Evolutionary conservation across 2,888 invertebrate species (phyloP).

Genomic region (Phlogophora meticulosa): DNA sequence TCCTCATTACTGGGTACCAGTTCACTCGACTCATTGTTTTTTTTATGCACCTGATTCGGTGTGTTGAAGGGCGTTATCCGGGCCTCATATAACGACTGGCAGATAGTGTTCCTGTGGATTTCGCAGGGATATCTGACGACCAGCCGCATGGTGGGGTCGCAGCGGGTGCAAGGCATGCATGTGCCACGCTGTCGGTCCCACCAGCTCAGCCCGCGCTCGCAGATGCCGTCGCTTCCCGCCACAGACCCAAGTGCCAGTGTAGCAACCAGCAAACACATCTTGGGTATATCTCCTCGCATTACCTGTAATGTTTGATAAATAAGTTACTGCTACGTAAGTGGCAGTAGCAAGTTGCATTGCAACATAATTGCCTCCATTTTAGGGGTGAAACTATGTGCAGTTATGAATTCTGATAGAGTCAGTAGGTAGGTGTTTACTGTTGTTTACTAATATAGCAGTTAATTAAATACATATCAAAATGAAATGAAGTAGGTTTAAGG

Average conservation of each 20-base stretch:
- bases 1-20: slow-evolving; percentile 81
- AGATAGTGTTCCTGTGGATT: slow-evolving; percentile 94
- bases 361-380: slow-evolving; percentile 28
- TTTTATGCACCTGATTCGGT: slow-evolving; percentile 69
- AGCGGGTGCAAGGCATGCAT: slow-evolving; percentile 94
- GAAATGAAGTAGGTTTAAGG: slow-evolving; percentile 16
- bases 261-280: slow-evolving; percentile 85
- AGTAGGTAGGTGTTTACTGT: slow-evolving; percentile 13
- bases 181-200: slow-evolving; percentile 92
- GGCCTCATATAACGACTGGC: slow-evolving; percentile 93
- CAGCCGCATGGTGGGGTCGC: slow-evolving; percentile 90
- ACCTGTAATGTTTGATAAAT: slow-evolving; percentile 75
- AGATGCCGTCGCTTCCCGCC: slow-evolving; percentile 78
- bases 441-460: slow-evolving; percentile 17
- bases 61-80: slow-evolving; percentile 91
- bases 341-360: neutral
- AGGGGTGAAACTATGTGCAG: slow-evolving; percentile 29
- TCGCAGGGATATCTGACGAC: slow-evolving; percentile 94
- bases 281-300: slow-evolving; percentile 86
- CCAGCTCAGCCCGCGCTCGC: slow-evolving; percentile 92
- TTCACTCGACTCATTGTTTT: slow-evolving; percentile 77
- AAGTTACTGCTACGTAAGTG: slow-evolving; percentile 5
- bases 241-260: slow-evolving; percentile 82
- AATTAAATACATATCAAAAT: slow-evolving; percentile 10
- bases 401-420: slow-evolving; percentile 14